A percentile compares a stretch with the other conserved stretches of the same genome.
These are phyloP conservation scores for Bovichtus diacanthus DNA, from an alignment of 2,797 vertebrate species.

Conservation along the genomic window DNA sequence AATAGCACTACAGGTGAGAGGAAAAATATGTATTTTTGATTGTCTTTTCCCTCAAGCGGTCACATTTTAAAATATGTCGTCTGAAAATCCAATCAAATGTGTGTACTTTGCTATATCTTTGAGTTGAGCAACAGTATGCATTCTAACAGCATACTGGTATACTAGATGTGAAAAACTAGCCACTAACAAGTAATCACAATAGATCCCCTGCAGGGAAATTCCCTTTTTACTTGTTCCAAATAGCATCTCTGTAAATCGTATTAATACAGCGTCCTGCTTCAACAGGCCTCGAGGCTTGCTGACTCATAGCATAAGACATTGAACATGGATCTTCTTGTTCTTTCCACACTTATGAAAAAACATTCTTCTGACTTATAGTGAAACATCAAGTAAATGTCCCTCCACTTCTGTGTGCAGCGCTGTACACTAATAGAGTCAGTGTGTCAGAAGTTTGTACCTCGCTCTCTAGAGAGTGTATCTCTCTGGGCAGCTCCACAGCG, in stretches of 20 bases:
- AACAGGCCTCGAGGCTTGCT: slow-evolving; percentile 42
- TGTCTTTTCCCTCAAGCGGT: too few species aligned
- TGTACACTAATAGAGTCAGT: slow-evolving; percentile 20
- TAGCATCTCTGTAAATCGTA: slow-evolving; percentile 5
- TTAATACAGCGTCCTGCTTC: slow-evolving; percentile 28
- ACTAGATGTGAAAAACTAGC: background rate
- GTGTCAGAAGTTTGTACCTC: slow-evolving; percentile 87
- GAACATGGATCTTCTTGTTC: slow-evolving; percentile 49
- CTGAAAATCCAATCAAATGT: too few species aligned
- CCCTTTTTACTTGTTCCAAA: slow-evolving; percentile 10
- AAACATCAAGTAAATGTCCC: slow-evolving; percentile 47
- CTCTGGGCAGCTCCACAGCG: slow-evolving; percentile 95
- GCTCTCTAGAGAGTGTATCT: slow-evolving; percentile 96
- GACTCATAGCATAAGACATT: slow-evolving; percentile 42
- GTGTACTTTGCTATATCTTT: background rate
- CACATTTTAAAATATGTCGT: too few species aligned
- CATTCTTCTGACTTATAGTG: slow-evolving; percentile 54
- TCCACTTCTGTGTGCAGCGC: slow-evolving; percentile 19
- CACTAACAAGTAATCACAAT: background rate
- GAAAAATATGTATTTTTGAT: too few species aligned
- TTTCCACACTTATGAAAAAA: slow-evolving; percentile 53
- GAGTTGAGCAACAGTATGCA: background rate
- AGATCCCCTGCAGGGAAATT: background rate
- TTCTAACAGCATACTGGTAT: background rate
- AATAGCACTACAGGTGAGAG: too few species aligned